A percentile compares a stretch with the other conserved stretches of the same genome.
phyloP scores from a whole-genome alignment of 1,140 invertebrate species.

The Euura saliciscinereae region DNA sequence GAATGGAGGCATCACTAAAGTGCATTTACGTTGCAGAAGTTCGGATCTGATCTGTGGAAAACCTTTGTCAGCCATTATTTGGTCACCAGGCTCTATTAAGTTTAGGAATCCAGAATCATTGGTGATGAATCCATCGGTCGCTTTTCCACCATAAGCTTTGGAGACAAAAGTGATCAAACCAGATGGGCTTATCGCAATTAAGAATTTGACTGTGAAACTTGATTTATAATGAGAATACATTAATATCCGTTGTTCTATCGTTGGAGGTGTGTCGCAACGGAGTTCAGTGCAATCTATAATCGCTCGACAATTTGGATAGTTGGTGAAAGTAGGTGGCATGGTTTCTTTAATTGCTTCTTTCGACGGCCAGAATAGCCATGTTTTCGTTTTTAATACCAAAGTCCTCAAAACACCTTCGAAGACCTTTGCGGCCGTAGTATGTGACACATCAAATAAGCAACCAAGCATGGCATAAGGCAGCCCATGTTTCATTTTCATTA shows the following conservation, averaged over 20 bases:
- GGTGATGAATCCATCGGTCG: slow-evolving; percentile 19
- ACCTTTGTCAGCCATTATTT: slow-evolving; percentile 48
- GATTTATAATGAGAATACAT: slow-evolving; percentile 24
- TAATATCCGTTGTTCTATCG: slow-evolving; percentile 16
- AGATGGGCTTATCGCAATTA: slow-evolving; percentile 19
- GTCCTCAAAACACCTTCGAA: neutral
- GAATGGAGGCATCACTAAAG: slow-evolving; percentile 26
- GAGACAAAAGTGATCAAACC: slow-evolving; percentile 10
- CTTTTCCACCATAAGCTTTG: slow-evolving; percentile 17
- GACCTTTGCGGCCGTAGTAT: neutral
- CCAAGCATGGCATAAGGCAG: neutral
- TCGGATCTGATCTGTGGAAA: slow-evolving; percentile 36
- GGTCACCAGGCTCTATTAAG: slow-evolving; percentile 40
- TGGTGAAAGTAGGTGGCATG: slow-evolving; percentile 35
- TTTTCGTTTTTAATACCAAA: slow-evolving; percentile 6
- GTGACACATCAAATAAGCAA: neutral
- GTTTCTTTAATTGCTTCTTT: slow-evolving; percentile 16
- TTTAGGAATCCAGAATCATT: slow-evolving; percentile 39
- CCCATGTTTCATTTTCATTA: slow-evolving; percentile 30
- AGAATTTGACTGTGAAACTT: slow-evolving; percentile 22
- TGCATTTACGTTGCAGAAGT: slow-evolving; percentile 18
- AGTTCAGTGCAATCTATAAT: slow-evolving; percentile 16
- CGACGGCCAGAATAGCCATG: slow-evolving; percentile 19
- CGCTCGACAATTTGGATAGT: slow-evolving; percentile 26
- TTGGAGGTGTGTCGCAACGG: slow-evolving; percentile 16